phyloP scores from a whole-genome alignment of 2,888 invertebrate genomes.

The Cacoxenus indagator region DNA sequence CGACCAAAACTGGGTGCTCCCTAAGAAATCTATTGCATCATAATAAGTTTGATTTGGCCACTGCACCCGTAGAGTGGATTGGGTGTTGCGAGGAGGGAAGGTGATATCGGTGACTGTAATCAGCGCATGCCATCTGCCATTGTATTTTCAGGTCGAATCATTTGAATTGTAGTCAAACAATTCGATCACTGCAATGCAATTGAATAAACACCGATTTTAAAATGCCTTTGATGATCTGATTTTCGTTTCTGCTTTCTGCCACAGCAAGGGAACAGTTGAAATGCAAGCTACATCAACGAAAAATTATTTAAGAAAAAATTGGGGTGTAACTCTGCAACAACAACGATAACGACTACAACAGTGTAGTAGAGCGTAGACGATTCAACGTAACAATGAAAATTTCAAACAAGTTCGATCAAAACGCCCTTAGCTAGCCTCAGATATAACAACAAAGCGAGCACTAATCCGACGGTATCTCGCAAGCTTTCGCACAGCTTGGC shows the following conservation, averaged over 20 bases:
- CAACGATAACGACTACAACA: background rate
- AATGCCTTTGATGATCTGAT: slow-evolving; percentile 27
- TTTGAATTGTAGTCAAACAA: background rate
- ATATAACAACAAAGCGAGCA: slow-evolving; percentile 12
- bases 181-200: slow-evolving; percentile 32
- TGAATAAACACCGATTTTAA: slow-evolving; percentile 59
- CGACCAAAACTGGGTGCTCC: background rate
- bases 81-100: background rate
- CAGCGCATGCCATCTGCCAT: too few species aligned
- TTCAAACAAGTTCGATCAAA: slow-evolving; percentile 67
- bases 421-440: slow-evolving; percentile 41
- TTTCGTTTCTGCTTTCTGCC: slow-evolving; percentile 14
- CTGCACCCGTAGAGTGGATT: background rate
- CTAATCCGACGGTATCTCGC: slow-evolving; percentile 1
- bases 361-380: too few species aligned
- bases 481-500: slow-evolving; percentile 1
- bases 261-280: background rate
- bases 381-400: slow-evolving; percentile 59
- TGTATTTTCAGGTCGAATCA: too few species aligned
- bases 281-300: background rate
- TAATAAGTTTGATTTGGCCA: background rate
- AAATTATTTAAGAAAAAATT: background rate
- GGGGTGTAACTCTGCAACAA: slow-evolving; percentile 40
- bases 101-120: too few species aligned
- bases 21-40: background rate